Base-by-base conservation (phyloP, 2,888 invertebrate species). In the Ectemnius cavifrons region DNA sequence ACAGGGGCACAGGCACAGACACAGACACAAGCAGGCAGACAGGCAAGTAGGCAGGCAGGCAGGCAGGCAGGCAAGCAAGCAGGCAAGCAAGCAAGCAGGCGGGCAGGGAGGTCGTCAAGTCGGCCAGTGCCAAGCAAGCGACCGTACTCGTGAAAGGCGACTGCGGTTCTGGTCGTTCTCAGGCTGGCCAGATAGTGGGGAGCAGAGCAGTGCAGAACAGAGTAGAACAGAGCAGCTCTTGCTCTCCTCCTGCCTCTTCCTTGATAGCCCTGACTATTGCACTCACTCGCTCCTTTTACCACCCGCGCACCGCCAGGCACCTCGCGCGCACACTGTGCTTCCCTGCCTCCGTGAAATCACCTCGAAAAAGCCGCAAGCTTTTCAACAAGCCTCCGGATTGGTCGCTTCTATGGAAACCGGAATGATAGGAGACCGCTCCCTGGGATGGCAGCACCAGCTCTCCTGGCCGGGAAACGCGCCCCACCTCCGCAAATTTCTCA, bases 101-200 rank as follows among this genome's bases (percentile, higher is more conserved):
- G 2, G 14, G 11, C 8, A 4, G 14, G 13, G n/a, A 52, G 27
- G 20, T 66, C 63, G 2, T 20, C 37, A 37, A 37, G 63, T 70
- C 66, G 49, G 47, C 70, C 69, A 73, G 47, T 49, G 67, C 47
- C 77, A 56, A 81, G 83, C 83, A 79, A 67, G 73, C 85, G 67
- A 77, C 73, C 79, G 79, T 77, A 79, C 85, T 85, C 82, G 87
- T 87, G 88, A 88, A 88, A 88, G 87, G 86, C 85, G 81, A 88
- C 88, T 84, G 83, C 77, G 79, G 73, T 80, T 81, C 80, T 81
- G 77, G 77, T 71, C 67, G 73, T 6, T 74, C 66, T 59, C 52
- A 14, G 52, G 52, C 16, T 37, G 37, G 37, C 5, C 5, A 52
- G 52, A 5, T 69, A 77, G 82, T 77, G 77, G 80, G 81, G 79